Percentiles rank a stretch among this genome's conserved stretches.
Evolutionary conservation across 2,888 invertebrate genomes (phyloP).

Genomic region (Tricholauxania praeusta): DNA sequence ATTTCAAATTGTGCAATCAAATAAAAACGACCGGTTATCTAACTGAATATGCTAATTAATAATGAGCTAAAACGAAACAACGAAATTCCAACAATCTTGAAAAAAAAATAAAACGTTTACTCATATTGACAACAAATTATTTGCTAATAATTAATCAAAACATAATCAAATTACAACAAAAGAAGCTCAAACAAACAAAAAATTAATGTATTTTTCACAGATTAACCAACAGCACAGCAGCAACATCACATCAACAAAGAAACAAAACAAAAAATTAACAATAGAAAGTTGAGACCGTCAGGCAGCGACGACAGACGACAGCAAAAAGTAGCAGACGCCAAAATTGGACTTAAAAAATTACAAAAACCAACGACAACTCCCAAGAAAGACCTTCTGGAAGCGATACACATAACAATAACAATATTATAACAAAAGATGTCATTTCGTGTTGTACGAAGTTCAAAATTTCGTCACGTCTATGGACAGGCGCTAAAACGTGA

Average conservation of each 20-base stretch:
- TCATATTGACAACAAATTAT: too few species aligned
- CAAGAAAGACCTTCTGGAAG: too few species aligned
- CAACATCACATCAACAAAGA: slow-evolving; percentile 2
- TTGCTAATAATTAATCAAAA: too few species aligned
- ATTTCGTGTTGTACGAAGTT: slow-evolving; percentile 96
- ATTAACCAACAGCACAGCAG: slow-evolving; percentile 31
- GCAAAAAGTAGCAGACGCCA: slow-evolving; percentile 11
- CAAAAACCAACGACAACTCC: too few species aligned
- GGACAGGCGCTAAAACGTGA: slow-evolving; percentile 90
- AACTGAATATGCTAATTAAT: too few species aligned
- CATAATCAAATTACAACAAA: slow-evolving; percentile 21
- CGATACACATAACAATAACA: too few species aligned
- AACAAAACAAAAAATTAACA: slow-evolving; percentile 17
- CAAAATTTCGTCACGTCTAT: slow-evolving; percentile 97
- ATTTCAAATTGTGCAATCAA: too few species aligned
- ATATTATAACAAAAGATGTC: slow-evolving; percentile 72
- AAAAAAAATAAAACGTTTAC: background rate
- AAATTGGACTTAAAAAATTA: too few species aligned
- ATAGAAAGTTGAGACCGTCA: slow-evolving; percentile 21
- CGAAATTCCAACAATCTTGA: background rate
- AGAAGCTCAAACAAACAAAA: slow-evolving; percentile 31
- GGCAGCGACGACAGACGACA: slow-evolving; percentile 28
- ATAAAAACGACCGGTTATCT: too few species aligned
- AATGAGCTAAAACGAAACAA: slow-evolving; percentile 5
- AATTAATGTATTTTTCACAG: slow-evolving; percentile 35